Conservation (phyloP, 2,888 invertebrate species). For the Athetis lepigone region DNA sequence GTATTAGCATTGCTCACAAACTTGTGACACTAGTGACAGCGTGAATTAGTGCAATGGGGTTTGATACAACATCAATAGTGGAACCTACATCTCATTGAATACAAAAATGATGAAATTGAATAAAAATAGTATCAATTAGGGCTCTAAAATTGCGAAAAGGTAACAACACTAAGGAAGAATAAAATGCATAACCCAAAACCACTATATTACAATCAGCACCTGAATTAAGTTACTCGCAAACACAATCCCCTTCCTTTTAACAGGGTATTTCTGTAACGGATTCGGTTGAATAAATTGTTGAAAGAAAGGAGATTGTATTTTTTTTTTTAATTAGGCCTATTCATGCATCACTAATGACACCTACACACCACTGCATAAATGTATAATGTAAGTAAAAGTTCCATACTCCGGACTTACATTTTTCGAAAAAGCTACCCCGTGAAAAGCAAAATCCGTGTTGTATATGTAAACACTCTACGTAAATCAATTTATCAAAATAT, state of each 20-base stretch:
- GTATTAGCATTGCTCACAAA: slow-evolving; percentile 68
- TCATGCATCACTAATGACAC: slow-evolving; percentile 24
- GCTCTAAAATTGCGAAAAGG: slow-evolving; percentile 15
- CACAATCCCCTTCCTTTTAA: not conserved
- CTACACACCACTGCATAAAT: slow-evolving; percentile 8
- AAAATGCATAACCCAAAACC: slow-evolving; percentile 17
- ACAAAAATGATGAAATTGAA: slow-evolving; percentile 9
- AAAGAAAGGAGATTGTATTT: not conserved
- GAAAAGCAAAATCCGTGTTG: not conserved
- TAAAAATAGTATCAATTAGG: not conserved
- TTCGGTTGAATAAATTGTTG: too few species aligned
- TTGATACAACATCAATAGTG: slow-evolving; percentile 47
- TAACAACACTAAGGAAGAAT: not conserved
- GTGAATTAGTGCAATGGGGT: slow-evolving; percentile 52
- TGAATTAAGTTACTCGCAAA: not conserved
- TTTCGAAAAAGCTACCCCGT: slow-evolving; percentile 8
- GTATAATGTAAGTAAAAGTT: slow-evolving; percentile 11
- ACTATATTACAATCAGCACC: slow-evolving; percentile 3
- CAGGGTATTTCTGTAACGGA: too few species aligned
- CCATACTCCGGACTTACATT: not conserved
- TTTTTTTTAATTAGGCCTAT: not conserved
- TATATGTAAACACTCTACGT: not conserved
- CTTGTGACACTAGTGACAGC: slow-evolving; percentile 13
- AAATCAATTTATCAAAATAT: not conserved
- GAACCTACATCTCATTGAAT: slow-evolving; percentile 13